Base-by-base conservation (phyloP, 2,888 invertebrate genomes). In the Nymphalis urticae region DNA sequence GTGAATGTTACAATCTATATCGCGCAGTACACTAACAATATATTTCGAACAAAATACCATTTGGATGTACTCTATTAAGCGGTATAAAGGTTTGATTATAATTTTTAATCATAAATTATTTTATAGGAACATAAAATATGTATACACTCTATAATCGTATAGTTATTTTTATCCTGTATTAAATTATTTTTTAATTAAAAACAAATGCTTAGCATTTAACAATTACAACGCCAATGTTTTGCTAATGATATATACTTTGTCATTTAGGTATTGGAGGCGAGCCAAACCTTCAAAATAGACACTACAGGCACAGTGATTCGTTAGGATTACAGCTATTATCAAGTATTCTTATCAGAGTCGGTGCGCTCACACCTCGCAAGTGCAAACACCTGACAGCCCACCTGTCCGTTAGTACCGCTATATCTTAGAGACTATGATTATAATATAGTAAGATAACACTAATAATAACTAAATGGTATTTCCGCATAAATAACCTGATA, bases 361-460 rank as follows among this genome's bases (percentile, higher is more conserved):
- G 89, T 84, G 82, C 89, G 80, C 79, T 76, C 78, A 85, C 83
- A 90, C 90, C 81, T 78, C 76, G 81, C 85, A 82, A 85, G 90
- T 90, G 87, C 89, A 86, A 86, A 87, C 91, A 91, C 91, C 91
- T 91, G 91, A 85, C 79, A 71, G 68, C 70, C 80, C 89, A 90
- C 90, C 89, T 90, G 90, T 84, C 76, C n/a, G 71, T 71, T 62
- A 69, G 70, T 75, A 78, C 80, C 76, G 77, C 77, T 77, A 77
- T 79, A 80, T 82, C 80, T 82, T 77, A 77, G 76, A 73, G 72
- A 66, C 76, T 79, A 76, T 78, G 70, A 73, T 75, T 71, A 73
- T 65, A 64, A 72, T 75, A 72, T 71, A 53, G 24, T 72, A 68
- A 65, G 60, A 67, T 68, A 66, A 71, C 27, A 62, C 50, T 48